A percentile compares a stretch with the other conserved stretches of the same genome.
Evolutionary conservation across 2,113 vertebrate species (phyloP).

Genomic region (Ciconia boyciana): DNA sequence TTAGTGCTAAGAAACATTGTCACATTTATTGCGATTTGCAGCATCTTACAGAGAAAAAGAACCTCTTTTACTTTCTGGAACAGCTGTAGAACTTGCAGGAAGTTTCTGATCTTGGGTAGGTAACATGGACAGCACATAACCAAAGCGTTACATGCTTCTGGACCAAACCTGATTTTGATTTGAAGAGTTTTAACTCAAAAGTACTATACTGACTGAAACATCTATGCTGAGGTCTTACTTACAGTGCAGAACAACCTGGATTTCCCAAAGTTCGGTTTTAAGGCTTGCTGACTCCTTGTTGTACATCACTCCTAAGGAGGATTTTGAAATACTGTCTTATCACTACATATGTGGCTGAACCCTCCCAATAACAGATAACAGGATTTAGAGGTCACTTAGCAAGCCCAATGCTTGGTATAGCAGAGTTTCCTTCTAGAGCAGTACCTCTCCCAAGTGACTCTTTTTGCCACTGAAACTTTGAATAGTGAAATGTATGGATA

Average conservation of each 20-base stretch:
- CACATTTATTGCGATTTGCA: neutral
- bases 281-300: neutral
- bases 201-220: neutral
- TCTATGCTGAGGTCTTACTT: neutral
- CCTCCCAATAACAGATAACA: too few relatives aligned
- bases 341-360: neutral
- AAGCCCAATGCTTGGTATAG: neutral
- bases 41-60: neutral
- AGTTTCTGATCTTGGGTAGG: neutral
- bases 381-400: neutral
- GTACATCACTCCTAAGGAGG: neutral
- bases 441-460: neutral
- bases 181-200: neutral
- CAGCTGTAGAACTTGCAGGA: neutral
- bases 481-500: neutral
- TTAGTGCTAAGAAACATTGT: neutral
- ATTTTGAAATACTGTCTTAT: neutral
- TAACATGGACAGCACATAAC: too few relatives aligned
- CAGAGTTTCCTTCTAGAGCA: neutral
- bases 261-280: neutral
- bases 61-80: neutral
- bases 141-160: neutral
- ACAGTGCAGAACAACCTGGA: accelerated
- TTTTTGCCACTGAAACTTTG: neutral
- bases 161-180: neutral